Base-by-base conservation (phyloP, 2,888 invertebrate genomes). In the Pogonocherus hispidulus region DNA sequence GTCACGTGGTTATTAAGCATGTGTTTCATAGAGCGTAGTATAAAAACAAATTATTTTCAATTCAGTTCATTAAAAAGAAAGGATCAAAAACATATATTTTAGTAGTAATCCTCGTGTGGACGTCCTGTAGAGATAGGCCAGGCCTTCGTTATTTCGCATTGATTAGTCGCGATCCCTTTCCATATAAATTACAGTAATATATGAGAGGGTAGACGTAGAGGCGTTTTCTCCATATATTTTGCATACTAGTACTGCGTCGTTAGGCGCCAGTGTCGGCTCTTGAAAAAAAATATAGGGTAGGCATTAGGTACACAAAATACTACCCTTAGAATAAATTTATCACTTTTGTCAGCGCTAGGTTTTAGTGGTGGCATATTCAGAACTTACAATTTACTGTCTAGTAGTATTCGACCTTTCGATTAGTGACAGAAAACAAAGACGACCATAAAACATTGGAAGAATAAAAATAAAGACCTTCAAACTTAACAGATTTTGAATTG, bases 201-300 rank as follows among this genome's bases (percentile, higher is more conserved):
- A 64, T 64, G 64, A 22, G 56, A 56, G 64, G 64, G 55, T 32
- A 56, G 64, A 18, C 64, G 27, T 47, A 14, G 64, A 56, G 54
- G 46, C 54, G 54, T 44, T 64, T 64, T 64, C 64, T 64, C 64
- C 64, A 55, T 64, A 64, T 64, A 64, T 64, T 64, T 64, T 64
- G 64, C 64, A 64, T 64, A 52, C 56, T 51, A 37, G 66, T 52
- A 23, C 47, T 54, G 46, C 63, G 37, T 35, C 62, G 62, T 62
- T 62, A 46, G 27, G 22, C 51, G 37, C 32, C 62, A 62, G 62
- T 49, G 62, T 51, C 62, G 51, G 62, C 9, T 37, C 62, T 20
- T 51, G 62, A 37, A 62, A 62, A n/a, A n/a, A 62, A 62, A 51
- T 62, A 62, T 51, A 18, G 20, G 37, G 62, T 27, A 49, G 37